These are phyloP conservation scores for Emmelina monodactyla DNA, from an alignment of 2,888 invertebrate species.

Conservation along the genomic window DNA sequence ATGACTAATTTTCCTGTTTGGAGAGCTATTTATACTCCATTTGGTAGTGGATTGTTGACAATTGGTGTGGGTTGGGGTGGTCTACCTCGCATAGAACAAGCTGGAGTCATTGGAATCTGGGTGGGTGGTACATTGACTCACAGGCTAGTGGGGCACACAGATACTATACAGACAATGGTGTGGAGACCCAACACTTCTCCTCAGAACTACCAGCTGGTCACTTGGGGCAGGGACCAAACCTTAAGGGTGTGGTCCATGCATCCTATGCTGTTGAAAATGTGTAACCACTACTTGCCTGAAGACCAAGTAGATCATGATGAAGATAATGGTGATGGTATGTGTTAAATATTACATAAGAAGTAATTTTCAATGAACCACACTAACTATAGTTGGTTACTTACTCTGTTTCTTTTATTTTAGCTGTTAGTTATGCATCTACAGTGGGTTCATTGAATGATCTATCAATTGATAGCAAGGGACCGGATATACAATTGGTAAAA, in stretches of 20 bases:
- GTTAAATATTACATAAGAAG: conserved; percentile 1
- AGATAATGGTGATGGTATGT: conserved; percentile 55
- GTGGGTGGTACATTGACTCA: conserved; percentile 76
- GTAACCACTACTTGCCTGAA: conserved; percentile 71
- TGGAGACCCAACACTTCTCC: conserved; percentile 81
- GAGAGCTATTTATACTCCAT: conserved; percentile 93
- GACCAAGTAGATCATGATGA: conserved; percentile 66
- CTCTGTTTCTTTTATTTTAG: conserved; percentile 23
- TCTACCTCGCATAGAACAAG: conserved; percentile 78
- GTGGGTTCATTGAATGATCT: conserved; percentile 47
- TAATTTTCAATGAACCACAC: neutral
- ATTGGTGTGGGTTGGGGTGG: conserved; percentile 92
- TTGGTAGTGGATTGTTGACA: conserved; percentile 90
- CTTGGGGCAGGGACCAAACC: conserved; percentile 95
- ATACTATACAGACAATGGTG: conserved; percentile 94
- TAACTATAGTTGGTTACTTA: neutral
- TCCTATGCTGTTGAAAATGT: conserved; percentile 82
- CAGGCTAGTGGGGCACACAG: conserved; percentile 92
- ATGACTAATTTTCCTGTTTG: conserved; percentile 89
- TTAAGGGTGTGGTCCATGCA: conserved; percentile 91
- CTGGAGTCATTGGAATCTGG: conserved; percentile 64
- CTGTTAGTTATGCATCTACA: conserved; percentile 50
- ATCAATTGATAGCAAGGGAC: conserved; percentile 35
- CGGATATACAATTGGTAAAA: conserved; percentile 52
- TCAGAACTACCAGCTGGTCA: conserved; percentile 83